A percentile compares a stretch with the other conserved stretches of the same genome.
These are phyloP conservation scores for Gasterosteus nipponicus DNA, from an alignment of 2,113 vertebrate genomes.

Conservation along the genomic window DNA sequence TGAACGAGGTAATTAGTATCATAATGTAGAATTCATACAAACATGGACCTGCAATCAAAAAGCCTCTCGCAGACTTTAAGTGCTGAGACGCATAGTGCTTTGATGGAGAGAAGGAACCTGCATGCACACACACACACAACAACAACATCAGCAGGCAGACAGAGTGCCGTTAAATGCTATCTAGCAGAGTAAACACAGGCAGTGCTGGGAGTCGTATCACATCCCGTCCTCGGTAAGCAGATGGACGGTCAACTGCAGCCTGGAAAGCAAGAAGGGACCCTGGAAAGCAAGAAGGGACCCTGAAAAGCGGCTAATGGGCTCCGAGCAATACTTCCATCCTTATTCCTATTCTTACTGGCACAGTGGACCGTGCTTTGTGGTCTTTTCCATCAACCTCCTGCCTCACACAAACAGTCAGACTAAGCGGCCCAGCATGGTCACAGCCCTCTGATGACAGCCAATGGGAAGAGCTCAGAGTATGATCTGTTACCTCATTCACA, in stretches of 20 bases:
- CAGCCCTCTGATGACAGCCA: not conserved
- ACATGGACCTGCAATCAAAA: conserved; percentile 27
- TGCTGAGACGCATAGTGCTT: conserved; percentile 7
- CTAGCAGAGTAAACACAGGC: conserved; percentile 20
- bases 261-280: not conserved
- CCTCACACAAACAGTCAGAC: not conserved
- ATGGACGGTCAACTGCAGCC: conserved; percentile 27
- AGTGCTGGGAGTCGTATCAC: conserved; percentile 4
- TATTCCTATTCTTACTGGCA: not conserved
- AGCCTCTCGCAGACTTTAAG: conserved; percentile 15
- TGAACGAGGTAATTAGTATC: conserved; percentile 39
- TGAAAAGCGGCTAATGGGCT: conserved; percentile 6
- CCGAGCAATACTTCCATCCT: not conserved
- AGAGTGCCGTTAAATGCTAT: conserved; percentile 24
- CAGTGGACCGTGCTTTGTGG: not conserved
- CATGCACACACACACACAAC: conserved; percentile 13
- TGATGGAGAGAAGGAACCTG: conserved; percentile 18
- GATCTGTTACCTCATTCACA: not conserved
- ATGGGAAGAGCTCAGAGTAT: not conserved
- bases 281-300: not conserved
- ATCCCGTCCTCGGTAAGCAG: conserved; percentile 22
- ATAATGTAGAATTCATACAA: conserved; percentile 40
- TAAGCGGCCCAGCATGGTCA: not conserved
- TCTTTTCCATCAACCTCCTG: not conserved
- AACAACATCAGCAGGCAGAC: conserved; percentile 24